A percentile compares a stretch with the other conserved stretches of the same genome.
phyloP scores from a whole-genome alignment of 2,888 invertebrate species.

The Ptycholaimellus sp. region DNA sequence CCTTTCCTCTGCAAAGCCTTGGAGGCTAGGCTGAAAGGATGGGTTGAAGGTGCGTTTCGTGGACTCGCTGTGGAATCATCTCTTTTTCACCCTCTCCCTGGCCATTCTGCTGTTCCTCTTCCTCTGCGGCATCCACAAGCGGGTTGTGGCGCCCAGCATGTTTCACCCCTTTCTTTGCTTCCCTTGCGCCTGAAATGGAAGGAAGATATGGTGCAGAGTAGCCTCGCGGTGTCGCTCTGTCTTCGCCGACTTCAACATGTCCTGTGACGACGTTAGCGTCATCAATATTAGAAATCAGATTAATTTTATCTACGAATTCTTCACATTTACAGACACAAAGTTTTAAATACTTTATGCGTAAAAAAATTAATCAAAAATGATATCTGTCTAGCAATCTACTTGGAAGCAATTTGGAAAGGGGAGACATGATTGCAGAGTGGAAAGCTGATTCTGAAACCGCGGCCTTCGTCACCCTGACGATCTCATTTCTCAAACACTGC shows the following conservation, averaged over 20 bases:
- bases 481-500: too few species aligned
- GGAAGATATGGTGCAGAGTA: constrained; percentile 33
- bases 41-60: constrained; percentile 44
- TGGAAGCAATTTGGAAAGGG: too few species aligned
- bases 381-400: too few species aligned
- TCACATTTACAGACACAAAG: too few species aligned
- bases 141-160: constrained; percentile 85
- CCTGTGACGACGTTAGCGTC: constrained; percentile 53
- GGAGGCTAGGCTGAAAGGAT: background rate
- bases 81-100: constrained; percentile 62
- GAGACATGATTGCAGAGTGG: background rate
- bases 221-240: constrained; percentile 68
- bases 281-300: too few species aligned
- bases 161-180: constrained; percentile 7
- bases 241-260: constrained; percentile 85
- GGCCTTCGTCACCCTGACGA: too few species aligned
- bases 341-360: too few species aligned
- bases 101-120: constrained; percentile 50
- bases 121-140: constrained; percentile 63
- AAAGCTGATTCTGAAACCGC: background rate
- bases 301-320: too few species aligned
- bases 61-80: constrained; percentile 74
- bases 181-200: background rate
- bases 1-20: too few species aligned
- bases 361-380: too few species aligned